Evolutionary conservation across 2,113 vertebrate genomes (phyloP).

Genomic region (Hystrix cristata): DNA sequence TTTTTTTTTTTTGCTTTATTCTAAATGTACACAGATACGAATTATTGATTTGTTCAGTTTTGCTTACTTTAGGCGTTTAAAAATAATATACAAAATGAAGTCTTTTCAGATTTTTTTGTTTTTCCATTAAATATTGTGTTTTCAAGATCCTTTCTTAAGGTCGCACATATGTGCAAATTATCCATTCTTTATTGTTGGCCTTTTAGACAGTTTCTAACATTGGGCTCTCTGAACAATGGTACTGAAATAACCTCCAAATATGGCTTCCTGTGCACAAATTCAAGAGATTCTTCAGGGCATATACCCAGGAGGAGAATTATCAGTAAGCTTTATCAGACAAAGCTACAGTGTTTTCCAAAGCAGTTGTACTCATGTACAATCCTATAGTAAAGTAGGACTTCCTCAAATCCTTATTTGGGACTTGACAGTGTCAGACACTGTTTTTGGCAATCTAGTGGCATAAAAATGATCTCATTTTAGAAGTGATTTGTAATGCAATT

Average conservation of each 20-base stretch:
- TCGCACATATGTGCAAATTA: neutral
- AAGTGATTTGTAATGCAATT: neutral
- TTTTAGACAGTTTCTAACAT: neutral
- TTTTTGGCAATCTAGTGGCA: conserved; percentile 10
- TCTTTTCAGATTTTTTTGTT: neutral
- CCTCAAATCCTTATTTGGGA: conserved; percentile 15
- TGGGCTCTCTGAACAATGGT: neutral
- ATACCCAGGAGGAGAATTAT: neutral
- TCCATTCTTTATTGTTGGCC: neutral
- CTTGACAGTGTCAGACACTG: neutral
- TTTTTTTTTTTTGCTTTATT: neutral
- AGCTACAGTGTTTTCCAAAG: conserved; percentile 7
- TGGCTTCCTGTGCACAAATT: neutral
- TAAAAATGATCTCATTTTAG: neutral
- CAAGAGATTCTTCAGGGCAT: neutral
- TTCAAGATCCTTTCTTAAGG: neutral
- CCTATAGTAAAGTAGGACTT: neutral
- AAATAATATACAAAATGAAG: neutral
- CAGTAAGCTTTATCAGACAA: neutral
- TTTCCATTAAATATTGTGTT: neutral
- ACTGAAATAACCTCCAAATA: neutral
- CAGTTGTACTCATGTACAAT: neutral
- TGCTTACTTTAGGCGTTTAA: neutral
- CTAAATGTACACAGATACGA: neutral
- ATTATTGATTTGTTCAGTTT: neutral